Evolutionary conservation across 2,113 vertebrate genomes (phyloP).

Genomic region (Epinephelus lanceolatus): DNA sequence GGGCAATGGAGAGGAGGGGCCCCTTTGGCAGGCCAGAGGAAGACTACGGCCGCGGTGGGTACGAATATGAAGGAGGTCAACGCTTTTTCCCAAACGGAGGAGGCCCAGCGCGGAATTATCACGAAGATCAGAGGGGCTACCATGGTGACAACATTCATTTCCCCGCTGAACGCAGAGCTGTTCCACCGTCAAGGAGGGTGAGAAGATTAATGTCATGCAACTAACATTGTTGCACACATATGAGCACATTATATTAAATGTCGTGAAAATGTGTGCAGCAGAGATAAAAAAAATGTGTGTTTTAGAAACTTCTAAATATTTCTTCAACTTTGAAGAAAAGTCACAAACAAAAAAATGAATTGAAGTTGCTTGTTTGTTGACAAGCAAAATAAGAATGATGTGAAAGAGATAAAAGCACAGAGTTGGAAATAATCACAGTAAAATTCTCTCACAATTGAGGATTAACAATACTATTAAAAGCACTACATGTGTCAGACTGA

Average conservation of each 20-base stretch:
- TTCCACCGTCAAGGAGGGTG: slow-evolving; percentile 79
- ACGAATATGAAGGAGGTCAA: slow-evolving; percentile 80
- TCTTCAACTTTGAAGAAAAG: background rate
- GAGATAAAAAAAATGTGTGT: background rate
- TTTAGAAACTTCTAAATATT: background rate
- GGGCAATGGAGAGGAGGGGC: slow-evolving; percentile 74
- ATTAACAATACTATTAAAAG: background rate
- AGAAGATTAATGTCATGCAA: slow-evolving; percentile 6
- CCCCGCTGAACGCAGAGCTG: slow-evolving; percentile 75
- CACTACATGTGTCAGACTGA: background rate
- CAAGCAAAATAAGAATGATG: background rate
- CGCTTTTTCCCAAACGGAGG: slow-evolving; percentile 84
- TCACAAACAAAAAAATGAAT: no score
- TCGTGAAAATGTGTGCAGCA: background rate
- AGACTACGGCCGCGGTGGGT: slow-evolving; percentile 73
- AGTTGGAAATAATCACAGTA: background rate
- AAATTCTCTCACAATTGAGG: no score
- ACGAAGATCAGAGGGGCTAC: slow-evolving; percentile 83
- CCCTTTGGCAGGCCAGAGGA: slow-evolving; percentile 82
- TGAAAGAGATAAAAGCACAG: background rate
- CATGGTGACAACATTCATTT: slow-evolving; percentile 79
- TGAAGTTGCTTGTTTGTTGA: background rate
- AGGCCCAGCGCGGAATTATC: slow-evolving; percentile 76
- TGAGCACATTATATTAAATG: background rate
- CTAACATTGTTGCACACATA: background rate